These are phyloP conservation scores for Vanessa cardui DNA, from an alignment of 2,888 invertebrate species.

Conservation along the genomic window DNA sequence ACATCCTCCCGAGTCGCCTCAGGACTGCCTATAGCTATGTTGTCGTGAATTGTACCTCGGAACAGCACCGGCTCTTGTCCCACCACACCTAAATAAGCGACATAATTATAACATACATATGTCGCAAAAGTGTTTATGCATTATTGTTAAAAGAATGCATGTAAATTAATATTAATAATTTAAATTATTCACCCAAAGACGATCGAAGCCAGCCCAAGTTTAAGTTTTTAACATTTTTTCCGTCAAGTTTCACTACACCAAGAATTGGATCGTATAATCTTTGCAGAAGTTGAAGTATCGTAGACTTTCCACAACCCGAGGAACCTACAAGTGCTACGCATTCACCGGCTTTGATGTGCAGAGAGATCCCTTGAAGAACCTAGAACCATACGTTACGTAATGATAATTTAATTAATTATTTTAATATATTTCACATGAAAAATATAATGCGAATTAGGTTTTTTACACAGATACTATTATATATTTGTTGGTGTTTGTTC, in stretches of 20 bases:
- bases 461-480: no score
- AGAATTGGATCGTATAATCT: constrained; percentile 86
- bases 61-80: constrained; percentile 95
- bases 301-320: constrained; percentile 92
- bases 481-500: no score
- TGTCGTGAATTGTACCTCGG: constrained; percentile 88
- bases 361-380: constrained; percentile 86
- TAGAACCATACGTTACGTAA: constrained; percentile 46
- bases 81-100: constrained; percentile 84
- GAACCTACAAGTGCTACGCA: constrained; percentile 89
- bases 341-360: constrained; percentile 85
- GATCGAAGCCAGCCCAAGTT: constrained; percentile 90
- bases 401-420: neutral
- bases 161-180: no score
- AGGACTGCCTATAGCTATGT: constrained; percentile 88
- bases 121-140: no score
- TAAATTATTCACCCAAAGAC: constrained; percentile 82
- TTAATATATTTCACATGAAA: no score
- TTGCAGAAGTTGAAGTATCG: constrained; percentile 89
- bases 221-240: constrained; percentile 85
- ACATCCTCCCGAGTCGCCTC: constrained; percentile 86
- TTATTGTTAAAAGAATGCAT: neutral
- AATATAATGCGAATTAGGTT: no score
- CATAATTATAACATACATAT: no score
- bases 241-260: constrained; percentile 85